Percentiles rank a stretch among this genome's conserved stretches.
Conservation (phyloP, 2,113 vertebrate genomes). For the Semnornis frantzii region DNA sequence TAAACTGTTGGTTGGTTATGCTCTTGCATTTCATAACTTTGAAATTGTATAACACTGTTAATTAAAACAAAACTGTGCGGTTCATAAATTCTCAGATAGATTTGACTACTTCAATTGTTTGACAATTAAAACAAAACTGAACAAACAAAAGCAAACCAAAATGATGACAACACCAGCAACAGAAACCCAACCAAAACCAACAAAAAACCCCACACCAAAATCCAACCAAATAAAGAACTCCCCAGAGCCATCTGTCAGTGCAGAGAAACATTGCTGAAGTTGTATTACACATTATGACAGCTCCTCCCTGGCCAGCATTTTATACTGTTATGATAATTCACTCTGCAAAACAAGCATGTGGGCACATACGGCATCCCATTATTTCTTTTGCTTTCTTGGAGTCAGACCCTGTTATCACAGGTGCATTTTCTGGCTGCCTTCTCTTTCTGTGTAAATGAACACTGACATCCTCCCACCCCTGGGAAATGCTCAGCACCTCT, state of each 20-base stretch:
- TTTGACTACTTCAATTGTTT: neutral
- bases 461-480: neutral
- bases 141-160: too few species aligned
- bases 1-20: neutral
- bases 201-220: too few species aligned
- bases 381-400: neutral
- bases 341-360: neutral
- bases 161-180: too few species aligned
- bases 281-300: neutral
- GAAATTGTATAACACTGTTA: neutral
- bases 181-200: too few species aligned
- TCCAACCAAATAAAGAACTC: neutral
- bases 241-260: neutral
- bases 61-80: neutral
- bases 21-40: neutral
- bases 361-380: neutral
- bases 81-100: neutral
- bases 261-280: neutral
- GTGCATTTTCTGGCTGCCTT: constrained; percentile 13
- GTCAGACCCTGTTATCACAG: neutral
- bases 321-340: constrained; percentile 3
- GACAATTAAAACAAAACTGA: neutral
- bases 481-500: neutral
- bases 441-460: neutral
- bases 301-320: neutral